These are phyloP conservation scores for Agrotis puta DNA, from an alignment of 2,888 invertebrate species.

Conservation along the genomic window DNA sequence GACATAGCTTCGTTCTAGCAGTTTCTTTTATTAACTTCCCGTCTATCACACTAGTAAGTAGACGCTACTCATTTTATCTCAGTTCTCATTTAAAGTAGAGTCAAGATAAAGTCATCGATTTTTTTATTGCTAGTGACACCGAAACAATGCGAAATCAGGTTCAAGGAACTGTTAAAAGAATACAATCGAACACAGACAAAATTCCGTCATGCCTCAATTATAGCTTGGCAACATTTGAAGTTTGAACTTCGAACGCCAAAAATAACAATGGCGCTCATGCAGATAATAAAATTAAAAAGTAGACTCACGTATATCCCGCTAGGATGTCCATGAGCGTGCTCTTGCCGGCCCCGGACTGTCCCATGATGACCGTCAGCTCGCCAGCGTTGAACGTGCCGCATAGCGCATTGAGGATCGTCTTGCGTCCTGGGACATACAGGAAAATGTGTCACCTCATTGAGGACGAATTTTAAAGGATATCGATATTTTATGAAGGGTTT, in stretches of 20 bases:
- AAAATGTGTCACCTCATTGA: slow-evolving; percentile 47
- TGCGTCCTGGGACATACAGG: slow-evolving; percentile 87
- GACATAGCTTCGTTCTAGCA: not conserved
- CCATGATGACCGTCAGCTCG: slow-evolving; percentile 96
- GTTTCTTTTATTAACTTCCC: slow-evolving; percentile 6
- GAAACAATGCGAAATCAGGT: not conserved
- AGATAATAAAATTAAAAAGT: slow-evolving; percentile 46
- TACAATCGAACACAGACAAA: slow-evolving; percentile 7
- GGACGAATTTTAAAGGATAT: slow-evolving; percentile 23
- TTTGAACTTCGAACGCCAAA: slow-evolving; percentile 32
- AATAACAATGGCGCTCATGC: slow-evolving; percentile 24
- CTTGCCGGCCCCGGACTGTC: slow-evolving; percentile 97
- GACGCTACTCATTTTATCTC: slow-evolving; percentile 7
- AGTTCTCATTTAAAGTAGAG: not conserved
- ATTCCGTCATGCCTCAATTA: slow-evolving; percentile 17
- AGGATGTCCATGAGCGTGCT: slow-evolving; percentile 97
- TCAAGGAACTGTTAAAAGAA: slow-evolving; percentile 28
- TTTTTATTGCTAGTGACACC: not conserved
- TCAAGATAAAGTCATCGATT: slow-evolving; percentile 10
- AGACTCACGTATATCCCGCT: slow-evolving; percentile 96
- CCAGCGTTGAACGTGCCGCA: slow-evolving; percentile 94
- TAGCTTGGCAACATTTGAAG: slow-evolving; percentile 5
- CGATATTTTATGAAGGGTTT: slow-evolving; percentile 1
- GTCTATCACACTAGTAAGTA: not conserved
- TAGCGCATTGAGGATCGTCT: slow-evolving; percentile 91